Evolutionary conservation across 2,113 vertebrate genomes (phyloP), one percentile per base, ranked within the genome.

Genomic region (Psilopogon haemacephalus): DNA sequence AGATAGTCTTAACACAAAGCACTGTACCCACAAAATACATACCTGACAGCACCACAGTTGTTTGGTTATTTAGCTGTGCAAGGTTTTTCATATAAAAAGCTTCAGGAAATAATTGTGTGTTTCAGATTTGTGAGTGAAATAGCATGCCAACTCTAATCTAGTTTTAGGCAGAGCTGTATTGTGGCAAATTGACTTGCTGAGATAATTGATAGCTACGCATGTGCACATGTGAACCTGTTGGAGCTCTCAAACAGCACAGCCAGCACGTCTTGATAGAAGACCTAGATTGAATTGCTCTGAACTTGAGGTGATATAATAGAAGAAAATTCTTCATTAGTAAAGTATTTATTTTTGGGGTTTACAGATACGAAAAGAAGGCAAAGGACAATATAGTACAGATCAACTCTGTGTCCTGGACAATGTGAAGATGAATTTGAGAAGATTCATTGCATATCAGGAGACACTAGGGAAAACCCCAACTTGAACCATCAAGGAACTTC

Each of bases 351-450:
- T 70, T 69, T 86, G 91, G 48, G 56, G 91, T 82, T 94, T 89
- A 72, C 97, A 99, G 99, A 98, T 99, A 32, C 98, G 98, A 64
- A 99, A 99, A 95, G 98, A 99, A 97, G 98, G 99, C 62, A 98
- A 97, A 97, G 97, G 97, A 82, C 98, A 97, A 86, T 98, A 97
- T 95, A 98, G 97, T 73, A 96, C 97, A 33, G 99, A 99, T 94
- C 99, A 99, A 80, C 97, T 99, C 35, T 99, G 99, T 89, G 99
- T 99, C 90, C 98, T 99, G 12, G 98, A 99, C 97, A 99, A 99
- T 68, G 98, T 99, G 96, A 99, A 97, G 97, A 97, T 98, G 94
- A 99, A 99, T 97, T 97, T 99, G 94, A 98, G 98, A 95, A 98
- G 99, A 96, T 99, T 99, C 94, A 98, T 99, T 65, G 97, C 98